phyloP scores from a whole-genome alignment of 2,113 vertebrate genomes.

The western clawed frog (Xenopus tropicalis) region UCB_Xtro_10.0 CM004444.2:1811001-1811500 shows the following conservation, averaged over 20 bases:
- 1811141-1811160: conserved; percentile 78
- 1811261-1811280: conserved; percentile 95
- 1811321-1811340: conserved; percentile 96
- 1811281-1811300: conserved; percentile 94
- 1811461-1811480: too few relatives aligned
- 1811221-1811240: conserved; percentile 8
- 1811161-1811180: too few relatives aligned
- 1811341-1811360: conserved; percentile 88
- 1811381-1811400: not conserved
- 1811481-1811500: too few relatives aligned
- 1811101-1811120: conserved; percentile 85
- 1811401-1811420: too few relatives aligned
- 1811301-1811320: conserved; percentile 98
- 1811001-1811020: not conserved
- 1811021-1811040: conserved; percentile 73
- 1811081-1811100: conserved; percentile 94
- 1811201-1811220: not conserved
- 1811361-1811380: conserved; percentile 83
- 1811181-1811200: too few relatives aligned
- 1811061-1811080: conserved; percentile 92
- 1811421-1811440: too few relatives aligned
- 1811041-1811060: conserved; percentile 84
- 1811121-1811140: conserved; percentile 90
- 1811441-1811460: too few relatives aligned
- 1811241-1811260: conserved; percentile 78